Evolutionary conservation across 2,888 invertebrate genomes (phyloP).

Genomic region (Altica lythri): DNA sequence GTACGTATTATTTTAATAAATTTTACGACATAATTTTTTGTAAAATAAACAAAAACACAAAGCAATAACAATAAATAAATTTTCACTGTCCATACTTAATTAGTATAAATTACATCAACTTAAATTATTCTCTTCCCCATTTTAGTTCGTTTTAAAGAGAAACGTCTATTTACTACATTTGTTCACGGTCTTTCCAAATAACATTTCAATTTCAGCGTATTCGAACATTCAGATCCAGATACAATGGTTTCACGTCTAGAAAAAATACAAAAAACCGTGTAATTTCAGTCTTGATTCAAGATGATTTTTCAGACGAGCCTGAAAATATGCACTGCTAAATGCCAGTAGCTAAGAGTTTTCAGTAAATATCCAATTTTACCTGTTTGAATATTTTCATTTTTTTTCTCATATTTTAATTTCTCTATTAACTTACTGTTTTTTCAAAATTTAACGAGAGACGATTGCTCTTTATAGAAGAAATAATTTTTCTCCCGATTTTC

Average conservation of each 20-base stretch:
- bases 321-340: background rate
- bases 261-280: conserved; percentile 18
- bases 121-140: conserved; percentile 7
- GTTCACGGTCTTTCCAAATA: conserved; percentile 19
- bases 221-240: conserved; percentile 25
- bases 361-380: background rate
- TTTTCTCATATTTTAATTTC: no score
- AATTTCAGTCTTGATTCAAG: conserved; percentile 22
- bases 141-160: conserved; percentile 13
- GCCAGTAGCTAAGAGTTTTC: conserved; percentile 4
- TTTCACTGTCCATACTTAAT: no score
- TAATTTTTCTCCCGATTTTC: no score
- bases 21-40: no score
- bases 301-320: conserved; percentile 17
- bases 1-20: no score
- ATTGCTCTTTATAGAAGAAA: no score
- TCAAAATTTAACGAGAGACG: no score
- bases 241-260: conserved; percentile 20
- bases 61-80: no score
- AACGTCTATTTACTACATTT: conserved; percentile 11
- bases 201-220: conserved; percentile 25
- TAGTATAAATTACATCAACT: conserved; percentile 11
- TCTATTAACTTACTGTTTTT: no score
- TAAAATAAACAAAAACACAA: no score
- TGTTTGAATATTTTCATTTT: no score